Conservation (phyloP, 2,797 vertebrate genomes). For the Oryzias dopingdopingensis region DNA sequence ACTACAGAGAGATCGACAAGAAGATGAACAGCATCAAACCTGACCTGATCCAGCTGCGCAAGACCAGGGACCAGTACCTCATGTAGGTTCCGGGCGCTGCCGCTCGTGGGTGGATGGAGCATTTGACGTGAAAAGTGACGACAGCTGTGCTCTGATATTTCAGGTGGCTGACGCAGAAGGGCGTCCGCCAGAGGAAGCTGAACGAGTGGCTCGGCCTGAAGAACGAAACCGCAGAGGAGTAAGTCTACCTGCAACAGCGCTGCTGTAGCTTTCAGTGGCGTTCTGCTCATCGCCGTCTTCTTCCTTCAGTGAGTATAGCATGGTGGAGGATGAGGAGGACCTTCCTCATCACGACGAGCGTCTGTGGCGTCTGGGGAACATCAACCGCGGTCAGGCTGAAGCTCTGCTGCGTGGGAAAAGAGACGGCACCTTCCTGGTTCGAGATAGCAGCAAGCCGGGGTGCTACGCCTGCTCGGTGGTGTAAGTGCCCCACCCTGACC, state of each 20-base stretch:
- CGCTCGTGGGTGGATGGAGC: not conserved
- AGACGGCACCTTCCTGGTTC: conserved; percentile 90
- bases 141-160: not conserved
- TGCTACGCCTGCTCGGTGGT: conserved; percentile 93
- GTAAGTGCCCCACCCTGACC: conserved; percentile 68
- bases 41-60: conserved; percentile 91
- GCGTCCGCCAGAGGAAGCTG: conserved; percentile 88
- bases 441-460: conserved; percentile 88
- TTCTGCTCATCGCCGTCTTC: too few relatives aligned
- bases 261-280: too few relatives aligned
- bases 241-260: conserved; percentile 44
- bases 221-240: conserved; percentile 88
- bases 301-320: conserved; percentile 68
- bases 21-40: conserved; percentile 97
- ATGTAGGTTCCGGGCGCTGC: conserved; percentile 68
- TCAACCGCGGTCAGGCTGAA: conserved; percentile 86
- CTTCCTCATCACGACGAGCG: conserved; percentile 89
- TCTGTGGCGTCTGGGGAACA: conserved; percentile 91
- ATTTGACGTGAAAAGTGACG: not conserved
- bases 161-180: conserved; percentile 93
- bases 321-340: conserved; percentile 91
- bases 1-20: conserved; percentile 93
- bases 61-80: conserved; percentile 90
- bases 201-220: conserved; percentile 91
- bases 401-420: conserved; percentile 85